Evolutionary conservation across 2,113 vertebrate species (phyloP).

Genomic region (Peromyscus polionotus): DNA sequence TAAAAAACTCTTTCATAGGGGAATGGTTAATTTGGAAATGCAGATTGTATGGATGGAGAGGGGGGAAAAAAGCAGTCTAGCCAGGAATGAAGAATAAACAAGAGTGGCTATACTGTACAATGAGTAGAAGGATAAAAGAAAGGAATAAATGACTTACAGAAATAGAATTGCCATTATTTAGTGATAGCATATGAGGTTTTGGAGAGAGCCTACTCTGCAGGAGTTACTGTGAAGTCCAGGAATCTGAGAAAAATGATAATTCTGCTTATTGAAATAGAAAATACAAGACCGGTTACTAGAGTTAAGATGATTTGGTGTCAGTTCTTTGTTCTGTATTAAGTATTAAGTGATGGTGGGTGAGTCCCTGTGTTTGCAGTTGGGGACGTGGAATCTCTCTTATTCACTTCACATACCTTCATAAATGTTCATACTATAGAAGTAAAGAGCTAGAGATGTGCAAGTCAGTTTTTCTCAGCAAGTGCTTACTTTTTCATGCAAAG

Average conservation of each 20-base stretch:
- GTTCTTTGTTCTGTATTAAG: neutral
- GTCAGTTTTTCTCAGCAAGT: neutral
- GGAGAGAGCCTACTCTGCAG: neutral
- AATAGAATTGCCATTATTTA: neutral
- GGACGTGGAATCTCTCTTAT: neutral
- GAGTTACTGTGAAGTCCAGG: neutral
- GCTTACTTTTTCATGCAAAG: slow-evolving; percentile 11
- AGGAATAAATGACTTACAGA: neutral
- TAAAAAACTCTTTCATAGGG: slow-evolving; percentile 22
- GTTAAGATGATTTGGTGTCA: slow-evolving; percentile 8
- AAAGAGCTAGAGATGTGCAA: neutral
- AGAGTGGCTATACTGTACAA: neutral
- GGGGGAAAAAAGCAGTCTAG: neutral
- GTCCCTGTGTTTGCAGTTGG: neutral
- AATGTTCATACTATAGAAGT: neutral
- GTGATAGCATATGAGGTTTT: neutral
- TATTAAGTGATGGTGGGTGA: neutral
- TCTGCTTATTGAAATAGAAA: slow-evolving; percentile 43
- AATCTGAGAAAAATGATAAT: neutral
- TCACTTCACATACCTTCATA: neutral
- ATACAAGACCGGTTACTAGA: neutral
- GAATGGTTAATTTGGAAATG: neutral
- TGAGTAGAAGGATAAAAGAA: neutral
- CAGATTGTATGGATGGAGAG: neutral
- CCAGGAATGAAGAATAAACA: neutral